A percentile compares a stretch with the other conserved stretches of the same genome.
These are phyloP conservation scores for Pristionchus fissidentatus DNA, from an alignment of 2,888 invertebrate genomes.

Conservation along the genomic window DNA sequence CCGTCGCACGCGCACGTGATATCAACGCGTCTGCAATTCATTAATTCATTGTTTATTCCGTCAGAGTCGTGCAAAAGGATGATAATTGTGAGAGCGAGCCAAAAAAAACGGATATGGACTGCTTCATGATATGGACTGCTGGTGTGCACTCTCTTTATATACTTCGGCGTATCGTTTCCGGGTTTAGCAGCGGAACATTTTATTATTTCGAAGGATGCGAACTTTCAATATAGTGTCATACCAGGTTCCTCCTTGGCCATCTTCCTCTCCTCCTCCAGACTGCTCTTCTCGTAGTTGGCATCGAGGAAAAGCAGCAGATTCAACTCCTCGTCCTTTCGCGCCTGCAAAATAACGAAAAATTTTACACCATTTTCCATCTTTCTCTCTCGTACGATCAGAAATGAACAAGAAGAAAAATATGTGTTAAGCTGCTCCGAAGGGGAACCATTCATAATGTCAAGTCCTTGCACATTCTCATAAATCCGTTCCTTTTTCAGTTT, in stretches of 20 bases:
- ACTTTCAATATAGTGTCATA: not conserved
- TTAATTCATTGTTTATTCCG: not conserved
- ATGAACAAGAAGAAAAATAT: no score
- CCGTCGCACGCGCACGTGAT: not conserved
- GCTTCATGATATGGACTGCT: not conserved
- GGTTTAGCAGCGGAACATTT: no score
- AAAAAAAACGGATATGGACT: not conserved
- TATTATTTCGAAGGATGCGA: no score
- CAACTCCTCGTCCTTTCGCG: conserved; percentile 21
- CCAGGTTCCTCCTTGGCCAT: conserved; percentile 11
- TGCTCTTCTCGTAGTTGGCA: conserved; percentile 16
- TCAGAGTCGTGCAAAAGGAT: not conserved
- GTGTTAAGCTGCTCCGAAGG: no score
- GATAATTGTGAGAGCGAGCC: not conserved
- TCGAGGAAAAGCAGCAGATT: conserved; percentile 43
- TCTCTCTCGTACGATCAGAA: no score
- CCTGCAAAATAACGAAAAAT: not conserved
- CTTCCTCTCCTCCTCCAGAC: conserved; percentile 41
- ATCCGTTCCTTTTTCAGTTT: no score
- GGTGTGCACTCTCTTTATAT: no score
- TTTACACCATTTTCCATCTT: no score
- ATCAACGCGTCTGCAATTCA: not conserved
- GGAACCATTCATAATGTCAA: no score
- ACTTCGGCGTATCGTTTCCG: no score
- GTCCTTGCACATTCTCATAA: no score